Evolutionary conservation across 2,797 vertebrate genomes (phyloP).

Genomic region (Periparus ater): DNA sequence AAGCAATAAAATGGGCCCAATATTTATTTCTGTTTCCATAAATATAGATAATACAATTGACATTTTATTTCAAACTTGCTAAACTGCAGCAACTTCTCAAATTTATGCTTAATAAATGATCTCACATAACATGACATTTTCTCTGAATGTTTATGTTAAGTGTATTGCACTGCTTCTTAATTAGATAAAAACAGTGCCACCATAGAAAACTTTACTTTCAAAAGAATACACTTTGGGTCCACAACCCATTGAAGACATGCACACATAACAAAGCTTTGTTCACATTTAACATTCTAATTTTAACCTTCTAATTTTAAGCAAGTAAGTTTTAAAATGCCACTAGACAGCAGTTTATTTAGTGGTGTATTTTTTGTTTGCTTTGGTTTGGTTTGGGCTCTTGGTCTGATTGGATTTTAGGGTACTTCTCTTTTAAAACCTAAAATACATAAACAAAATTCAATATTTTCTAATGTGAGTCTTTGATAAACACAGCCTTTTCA

Average conservation of each 20-base stretch:
- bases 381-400: neutral
- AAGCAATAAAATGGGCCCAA: neutral
- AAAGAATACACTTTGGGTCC: constrained; percentile 13
- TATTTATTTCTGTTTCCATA: constrained; percentile 17
- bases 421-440: neutral
- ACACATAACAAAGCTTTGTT: constrained; percentile 69
- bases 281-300: constrained; percentile 75
- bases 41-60: neutral
- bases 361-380: neutral
- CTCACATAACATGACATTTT: neutral
- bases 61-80: neutral
- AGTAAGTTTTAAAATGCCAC: constrained; percentile 4
- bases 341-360: neutral
- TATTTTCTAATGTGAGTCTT: neutral
- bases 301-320: neutral
- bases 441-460: neutral
- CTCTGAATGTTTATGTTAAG: neutral
- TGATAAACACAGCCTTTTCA: neutral
- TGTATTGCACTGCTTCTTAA: constrained; percentile 16
- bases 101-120: constrained; percentile 9
- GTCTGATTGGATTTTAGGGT: neutral
- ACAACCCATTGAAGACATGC: constrained; percentile 14
- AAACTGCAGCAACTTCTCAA: constrained; percentile 3
- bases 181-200: neutral
- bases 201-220: constrained; percentile 6